Base-by-base conservation (phyloP, 2,888 invertebrate species). In the Drosophila koepferae region DNA sequence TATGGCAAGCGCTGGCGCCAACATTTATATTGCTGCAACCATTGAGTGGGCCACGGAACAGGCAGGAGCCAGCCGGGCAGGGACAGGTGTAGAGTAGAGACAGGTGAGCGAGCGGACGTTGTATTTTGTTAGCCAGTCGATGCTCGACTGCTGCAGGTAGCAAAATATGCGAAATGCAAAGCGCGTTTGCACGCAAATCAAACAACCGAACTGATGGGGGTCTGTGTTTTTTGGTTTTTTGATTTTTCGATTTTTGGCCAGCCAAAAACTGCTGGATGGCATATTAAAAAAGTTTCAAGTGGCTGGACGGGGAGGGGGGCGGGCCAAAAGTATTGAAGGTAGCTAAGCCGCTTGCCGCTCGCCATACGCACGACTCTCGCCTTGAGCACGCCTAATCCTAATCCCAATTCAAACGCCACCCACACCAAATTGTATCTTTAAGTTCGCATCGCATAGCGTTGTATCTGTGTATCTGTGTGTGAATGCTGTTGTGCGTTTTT, bases 261-360 rank as follows among this genome's bases (percentile, higher is more conserved):
- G 55, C 41, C 34, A 34, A 60, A 59, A 59, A 31, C 34, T 59
- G 46, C 40, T 59, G 46, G 23, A 12, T 65, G 58, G 12, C 70
- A 76, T 76, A 76, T 76, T 76, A 63, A 72, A 76, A 76, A 76
- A 76, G 72, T 76, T 76, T 76, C 77, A 76, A 72, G 76, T 76
- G 76, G 46, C 2, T 31, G 28, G 2, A 16, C 5, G 12, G 41
- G 18, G n/a, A 3, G 9, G 14, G 4, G 20, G 18, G 54, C 4
- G 6, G 6, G 5, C 3, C 28, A 28, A 41, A 40, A 55, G 55
- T 40, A 53, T 63, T 56, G 49, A 46, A 46, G 41, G 60, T 65
- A 62, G 40, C 59, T 31, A 43, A 53, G 51, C 49, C n/a, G 40
- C 55, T 36, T 36, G 53, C n/a, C n/a, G n/a, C 12, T 18, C 6